A percentile compares a stretch with the other conserved stretches of the same genome.
phyloP scores from a whole-genome alignment of 2,113 vertebrate species.

The Mesocricetus auratus region DNA sequence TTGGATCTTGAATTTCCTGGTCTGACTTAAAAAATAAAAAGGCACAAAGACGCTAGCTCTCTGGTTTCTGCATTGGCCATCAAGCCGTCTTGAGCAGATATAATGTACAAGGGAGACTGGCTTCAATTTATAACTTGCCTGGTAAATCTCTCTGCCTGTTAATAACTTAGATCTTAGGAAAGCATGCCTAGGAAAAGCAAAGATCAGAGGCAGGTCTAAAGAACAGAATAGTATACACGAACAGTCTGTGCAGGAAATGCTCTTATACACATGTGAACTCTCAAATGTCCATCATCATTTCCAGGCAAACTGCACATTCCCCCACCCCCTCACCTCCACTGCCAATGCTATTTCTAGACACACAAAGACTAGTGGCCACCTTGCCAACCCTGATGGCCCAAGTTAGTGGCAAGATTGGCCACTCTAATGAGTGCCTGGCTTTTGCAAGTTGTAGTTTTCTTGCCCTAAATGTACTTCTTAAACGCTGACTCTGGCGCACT shows the following conservation, averaged over 20 bases:
- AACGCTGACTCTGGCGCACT: neutral
- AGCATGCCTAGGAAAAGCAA: constrained; percentile 12
- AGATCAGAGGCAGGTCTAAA: neutral
- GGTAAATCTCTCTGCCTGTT: neutral
- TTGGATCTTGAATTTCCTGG: neutral
- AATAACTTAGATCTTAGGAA: neutral
- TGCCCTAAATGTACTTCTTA: neutral
- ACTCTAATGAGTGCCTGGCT: neutral
- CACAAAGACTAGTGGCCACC: neutral
- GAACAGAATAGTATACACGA: neutral
- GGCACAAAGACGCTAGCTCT: neutral
- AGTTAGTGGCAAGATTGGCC: neutral
- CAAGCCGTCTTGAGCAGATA: neutral
- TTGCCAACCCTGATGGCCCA: neutral
- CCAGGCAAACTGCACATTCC: neutral
- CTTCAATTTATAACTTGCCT: neutral
- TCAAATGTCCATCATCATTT: neutral
- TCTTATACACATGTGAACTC: neutral
- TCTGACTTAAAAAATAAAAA: constrained; percentile 28
- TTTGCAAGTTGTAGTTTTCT: neutral
- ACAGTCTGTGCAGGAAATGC: neutral
- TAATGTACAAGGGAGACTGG: neutral
- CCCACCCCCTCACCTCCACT: too few species aligned
- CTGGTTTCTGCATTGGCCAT: neutral
- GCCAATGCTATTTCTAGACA: neutral